phyloP scores from a whole-genome alignment of 53 echinoderm and acorn worm species.

The Crossaster papposus region DNA sequence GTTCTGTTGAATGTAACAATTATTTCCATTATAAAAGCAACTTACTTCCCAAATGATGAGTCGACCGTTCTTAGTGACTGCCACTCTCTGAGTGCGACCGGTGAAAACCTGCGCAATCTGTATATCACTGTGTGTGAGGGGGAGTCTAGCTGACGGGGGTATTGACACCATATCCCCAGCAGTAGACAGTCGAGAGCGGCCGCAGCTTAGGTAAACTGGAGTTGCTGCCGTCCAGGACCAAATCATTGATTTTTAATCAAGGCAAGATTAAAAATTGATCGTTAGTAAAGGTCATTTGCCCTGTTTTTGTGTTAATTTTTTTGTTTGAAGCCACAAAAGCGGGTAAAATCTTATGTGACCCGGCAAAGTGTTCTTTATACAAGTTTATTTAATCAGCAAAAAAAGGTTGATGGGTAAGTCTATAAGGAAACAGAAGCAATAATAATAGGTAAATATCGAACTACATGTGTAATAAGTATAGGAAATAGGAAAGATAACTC shows the following conservation, averaged over 20 bases:
- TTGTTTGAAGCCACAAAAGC: no score
- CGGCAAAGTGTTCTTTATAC: no score
- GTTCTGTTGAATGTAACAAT: no score
- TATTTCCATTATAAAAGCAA: neutral
- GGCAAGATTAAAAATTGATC: neutral
- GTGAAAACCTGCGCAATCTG: slow-evolving; percentile 80
- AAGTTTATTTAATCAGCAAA: no score
- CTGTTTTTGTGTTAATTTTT: no score
- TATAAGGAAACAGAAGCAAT: no score
- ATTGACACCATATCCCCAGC: slow-evolving; percentile 87
- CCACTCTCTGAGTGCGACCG: slow-evolving; percentile 85
- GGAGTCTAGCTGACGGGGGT: slow-evolving; percentile 82
- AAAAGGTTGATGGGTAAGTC: no score
- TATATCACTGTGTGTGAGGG: slow-evolving; percentile 87
- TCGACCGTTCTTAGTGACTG: slow-evolving; percentile 87
- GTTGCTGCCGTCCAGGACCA: slow-evolving; percentile 76
- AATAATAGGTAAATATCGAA: no score
- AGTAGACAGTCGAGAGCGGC: slow-evolving; percentile 79
- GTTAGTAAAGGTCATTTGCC: no score
- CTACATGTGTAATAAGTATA: no score
- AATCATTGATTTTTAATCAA: slow-evolving; percentile 61
- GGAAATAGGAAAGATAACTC: no score
- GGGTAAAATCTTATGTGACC: no score
- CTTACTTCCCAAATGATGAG: slow-evolving; percentile 96
- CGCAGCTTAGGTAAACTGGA: slow-evolving; percentile 74